Evolutionary conservation across 2,797 vertebrate species (phyloP).

Genomic region (Pseudochirops cupreus): DNA sequence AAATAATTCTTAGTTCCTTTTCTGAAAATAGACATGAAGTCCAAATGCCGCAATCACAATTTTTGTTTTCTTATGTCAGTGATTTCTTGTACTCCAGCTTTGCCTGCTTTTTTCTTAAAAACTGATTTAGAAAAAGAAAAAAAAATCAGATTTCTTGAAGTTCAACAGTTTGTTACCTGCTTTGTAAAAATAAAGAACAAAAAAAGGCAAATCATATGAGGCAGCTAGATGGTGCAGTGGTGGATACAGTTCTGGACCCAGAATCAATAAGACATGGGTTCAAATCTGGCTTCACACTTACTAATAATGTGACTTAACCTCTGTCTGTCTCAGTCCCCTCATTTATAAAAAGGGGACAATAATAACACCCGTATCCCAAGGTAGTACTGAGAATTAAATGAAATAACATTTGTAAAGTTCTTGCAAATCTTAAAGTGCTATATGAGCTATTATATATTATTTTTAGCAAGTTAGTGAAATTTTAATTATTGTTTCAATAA

Average conservation of each 20-base stretch:
- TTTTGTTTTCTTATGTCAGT: neutral
- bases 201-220: neutral
- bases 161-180: conserved; percentile 10
- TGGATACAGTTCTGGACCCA: neutral
- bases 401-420: neutral
- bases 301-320: neutral
- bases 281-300: neutral
- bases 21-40: neutral
- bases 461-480: neutral
- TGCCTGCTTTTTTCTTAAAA: conserved; percentile 31
- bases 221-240: neutral
- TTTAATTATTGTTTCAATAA: neutral
- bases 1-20: neutral
- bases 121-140: neutral
- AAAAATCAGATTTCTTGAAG: conserved; percentile 4
- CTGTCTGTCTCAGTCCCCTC: neutral
- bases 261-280: neutral
- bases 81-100: neutral
- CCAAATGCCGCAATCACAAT: neutral
- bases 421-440: neutral
- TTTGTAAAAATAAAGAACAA: conserved; percentile 47
- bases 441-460: neutral
- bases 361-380: neutral
- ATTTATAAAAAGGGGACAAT: neutral
- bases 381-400: neutral